Percentiles rank a stretch among this genome's conserved stretches.
phyloP scores from a whole-genome alignment of 2,797 vertebrate genomes.

The Strix occidentalis region DNA sequence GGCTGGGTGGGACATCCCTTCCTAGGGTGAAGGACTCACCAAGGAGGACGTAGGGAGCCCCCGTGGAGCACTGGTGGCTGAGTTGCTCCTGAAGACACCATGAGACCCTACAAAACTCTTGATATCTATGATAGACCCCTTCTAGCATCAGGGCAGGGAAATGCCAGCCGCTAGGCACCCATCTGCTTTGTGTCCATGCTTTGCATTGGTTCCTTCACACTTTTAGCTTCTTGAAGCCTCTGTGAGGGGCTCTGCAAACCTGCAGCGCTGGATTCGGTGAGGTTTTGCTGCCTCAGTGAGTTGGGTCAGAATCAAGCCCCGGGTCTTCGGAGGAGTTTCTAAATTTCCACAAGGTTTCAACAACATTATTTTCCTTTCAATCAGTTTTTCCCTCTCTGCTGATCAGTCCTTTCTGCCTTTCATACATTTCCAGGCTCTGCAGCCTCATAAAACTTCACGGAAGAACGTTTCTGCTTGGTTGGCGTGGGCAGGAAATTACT shows the following conservation, averaged over 20 bases:
- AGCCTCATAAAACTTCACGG: slow-evolving; percentile 17
- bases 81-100: background rate
- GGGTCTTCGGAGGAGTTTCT: background rate
- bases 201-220: background rate
- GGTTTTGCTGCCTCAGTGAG: background rate
- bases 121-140: rapidly evolving
- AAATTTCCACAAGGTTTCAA: background rate
- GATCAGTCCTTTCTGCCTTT: slow-evolving; percentile 16
- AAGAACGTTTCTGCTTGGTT: background rate
- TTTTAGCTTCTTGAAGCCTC: background rate
- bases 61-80: no score
- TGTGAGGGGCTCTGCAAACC: background rate
- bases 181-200: background rate
- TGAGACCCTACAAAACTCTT: background rate
- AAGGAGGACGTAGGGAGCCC: rapidly evolving
- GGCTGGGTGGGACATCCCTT: background rate
- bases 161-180: background rate
- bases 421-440: slow-evolving; percentile 11
- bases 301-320: background rate
- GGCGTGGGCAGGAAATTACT: slow-evolving; percentile 19
- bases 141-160: background rate
- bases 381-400: background rate
- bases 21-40: background rate
- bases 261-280: rapidly evolving
- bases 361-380: slow-evolving; percentile 30